phyloP scores from a whole-genome alignment of 2,797 vertebrate species.

The Ctenosaura bakeri region DNA sequence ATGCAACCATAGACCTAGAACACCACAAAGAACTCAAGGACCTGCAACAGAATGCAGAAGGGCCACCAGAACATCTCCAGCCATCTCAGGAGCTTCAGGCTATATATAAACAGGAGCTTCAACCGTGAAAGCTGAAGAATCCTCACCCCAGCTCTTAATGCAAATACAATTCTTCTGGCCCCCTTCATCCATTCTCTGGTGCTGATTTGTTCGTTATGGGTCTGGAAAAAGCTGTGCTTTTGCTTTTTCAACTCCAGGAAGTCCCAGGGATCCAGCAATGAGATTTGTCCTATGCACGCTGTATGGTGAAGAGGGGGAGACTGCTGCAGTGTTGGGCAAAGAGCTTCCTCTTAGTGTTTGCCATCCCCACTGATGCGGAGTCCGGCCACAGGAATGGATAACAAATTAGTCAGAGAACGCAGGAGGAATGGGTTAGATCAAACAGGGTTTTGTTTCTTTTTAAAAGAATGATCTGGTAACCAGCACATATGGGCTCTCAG shows the following conservation, averaged over 20 bases:
- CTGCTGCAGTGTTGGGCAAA: not conserved
- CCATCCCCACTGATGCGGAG: not conserved
- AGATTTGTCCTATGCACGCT: not conserved
- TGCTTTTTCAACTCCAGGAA: not conserved
- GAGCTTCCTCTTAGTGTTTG: not conserved
- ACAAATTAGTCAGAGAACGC: slow-evolving; percentile 8
- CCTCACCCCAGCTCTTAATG: not conserved
- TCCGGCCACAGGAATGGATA: not conserved
- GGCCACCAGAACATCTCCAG: not conserved
- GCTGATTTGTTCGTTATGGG: not conserved
- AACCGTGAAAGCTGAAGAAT: not conserved
- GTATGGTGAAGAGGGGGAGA: not conserved
- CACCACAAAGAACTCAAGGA: not conserved
- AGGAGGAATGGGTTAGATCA: not conserved
- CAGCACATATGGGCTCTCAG: not conserved
- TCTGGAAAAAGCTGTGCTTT: not conserved
- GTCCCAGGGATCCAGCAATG: not conserved
- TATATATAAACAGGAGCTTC: too few relatives aligned
- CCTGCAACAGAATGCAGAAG: not conserved
- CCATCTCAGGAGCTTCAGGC: not conserved
- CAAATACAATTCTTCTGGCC: not conserved
- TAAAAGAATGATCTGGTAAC: too few relatives aligned
- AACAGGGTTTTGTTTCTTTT: not conserved
- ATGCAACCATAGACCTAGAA: not conserved
- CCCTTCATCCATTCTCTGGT: not conserved